Evolutionary conservation across 1,140 invertebrate genomes (phyloP), one percentile per base, ranked within the genome.

Genomic region (Caerostris darwini): DNA sequence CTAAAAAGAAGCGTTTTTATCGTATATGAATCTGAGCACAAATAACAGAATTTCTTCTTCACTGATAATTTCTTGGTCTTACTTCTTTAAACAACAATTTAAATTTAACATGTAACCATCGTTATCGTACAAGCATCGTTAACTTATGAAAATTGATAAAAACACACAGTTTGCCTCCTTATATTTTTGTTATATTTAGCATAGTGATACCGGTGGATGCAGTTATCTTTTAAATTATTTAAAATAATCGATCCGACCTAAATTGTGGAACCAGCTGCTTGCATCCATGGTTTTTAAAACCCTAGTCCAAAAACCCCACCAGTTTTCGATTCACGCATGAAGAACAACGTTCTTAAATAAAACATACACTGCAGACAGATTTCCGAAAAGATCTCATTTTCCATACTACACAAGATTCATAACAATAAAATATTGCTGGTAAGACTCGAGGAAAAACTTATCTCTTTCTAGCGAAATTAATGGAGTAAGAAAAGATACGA

Each of bases 401-500:
- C 71, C 10, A 50, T 50, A 53, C 71, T 77, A 50, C 69, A 12
- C 71, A 77, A 50, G 34, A 53, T 12, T 77, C 34, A 77, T 77
- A 77, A 77, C 19, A 34, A 77, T 77, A 77, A 77, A 77, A 50
- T 77, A 77, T 50, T 12, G 14, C 69, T 12, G 53, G 8, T 19
- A 50, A 7, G 50, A 5, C 10, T 10, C 53, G 6, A 6, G 61
- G 12, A 67, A n/a, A 67, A 17, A 67, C 14, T 67, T 50, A 77
- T 77, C 34, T 50, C 4, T 50, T 12, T 10, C 10, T 3, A 34
- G 71, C 12, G 53, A 77, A 53, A 77, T 77, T 77, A 77, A 77
- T 77, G 71, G 71, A 77, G 71, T 77, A 53, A 7, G 71, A 50
- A 77, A 77, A 77, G 71, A 77, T 77, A 77, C 71, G 12, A 77